Evolutionary conservation across 1,140 invertebrate genomes (phyloP).

Genomic region (Drosophila erecta): DNA sequence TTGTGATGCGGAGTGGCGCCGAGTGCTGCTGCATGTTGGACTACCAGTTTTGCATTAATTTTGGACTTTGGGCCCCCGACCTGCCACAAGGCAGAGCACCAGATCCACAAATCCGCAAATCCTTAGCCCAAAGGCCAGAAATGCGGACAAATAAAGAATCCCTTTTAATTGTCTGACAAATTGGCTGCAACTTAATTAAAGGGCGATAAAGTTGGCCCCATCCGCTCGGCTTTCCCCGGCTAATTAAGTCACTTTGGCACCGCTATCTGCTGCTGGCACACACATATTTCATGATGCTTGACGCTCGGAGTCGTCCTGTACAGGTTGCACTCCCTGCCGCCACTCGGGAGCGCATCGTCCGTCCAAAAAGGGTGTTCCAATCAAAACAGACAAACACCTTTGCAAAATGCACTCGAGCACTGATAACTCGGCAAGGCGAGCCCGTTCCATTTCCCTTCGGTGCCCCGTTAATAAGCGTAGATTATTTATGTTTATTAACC

Average conservation of each 20-base stretch:
- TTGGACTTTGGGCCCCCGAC: slow-evolving; percentile 45
- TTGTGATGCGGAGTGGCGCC: slow-evolving; percentile 14
- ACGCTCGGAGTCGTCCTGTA: slow-evolving; percentile 27
- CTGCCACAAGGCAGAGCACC: slow-evolving; percentile 57
- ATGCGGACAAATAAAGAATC: slow-evolving; percentile 2
- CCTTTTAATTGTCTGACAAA: slow-evolving; percentile 80
- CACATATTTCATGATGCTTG: slow-evolving; percentile 73
- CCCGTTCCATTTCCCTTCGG: slow-evolving; percentile 34
- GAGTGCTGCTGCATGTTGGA: slow-evolving; percentile 14
- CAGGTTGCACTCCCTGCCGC: slow-evolving; percentile 40
- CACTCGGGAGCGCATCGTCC: slow-evolving; percentile 38
- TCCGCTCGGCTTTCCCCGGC: slow-evolving; percentile 33
- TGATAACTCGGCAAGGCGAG: slow-evolving; percentile 48
- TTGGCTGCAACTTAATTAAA: slow-evolving; percentile 80
- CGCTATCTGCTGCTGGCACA: slow-evolving; percentile 68
- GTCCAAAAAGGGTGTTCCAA: slow-evolving; percentile 31
- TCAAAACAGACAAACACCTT: slow-evolving; percentile 78
- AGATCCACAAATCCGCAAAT: slow-evolving; percentile 24
- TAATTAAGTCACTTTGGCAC: slow-evolving; percentile 73
- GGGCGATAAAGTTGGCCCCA: slow-evolving; percentile 58
- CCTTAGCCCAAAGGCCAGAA: background rate
- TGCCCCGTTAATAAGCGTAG: slow-evolving; percentile 80
- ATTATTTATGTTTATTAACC: slow-evolving; percentile 85
- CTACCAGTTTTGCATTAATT: slow-evolving; percentile 53
- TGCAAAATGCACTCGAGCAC: slow-evolving; percentile 75